Percentiles rank a stretch among this genome's conserved stretches.
Evolutionary conservation across 2,113 vertebrate genomes (phyloP).

Genomic region (Platysteira castanea): DNA sequence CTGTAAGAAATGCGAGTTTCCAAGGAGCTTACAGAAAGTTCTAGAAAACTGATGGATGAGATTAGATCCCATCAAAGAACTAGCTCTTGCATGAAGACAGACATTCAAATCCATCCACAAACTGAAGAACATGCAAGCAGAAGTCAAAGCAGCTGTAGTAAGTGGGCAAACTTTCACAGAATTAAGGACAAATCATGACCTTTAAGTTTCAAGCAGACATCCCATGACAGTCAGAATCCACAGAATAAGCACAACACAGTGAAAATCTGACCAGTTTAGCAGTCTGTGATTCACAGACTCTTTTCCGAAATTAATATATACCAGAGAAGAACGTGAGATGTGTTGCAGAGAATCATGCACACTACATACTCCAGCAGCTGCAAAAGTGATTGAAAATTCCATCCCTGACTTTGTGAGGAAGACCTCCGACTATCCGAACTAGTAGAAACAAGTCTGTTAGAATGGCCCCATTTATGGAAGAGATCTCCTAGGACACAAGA

Average conservation of each 20-base stretch:
- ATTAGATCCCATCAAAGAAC: background rate
- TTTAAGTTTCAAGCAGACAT: background rate
- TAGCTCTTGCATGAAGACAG: background rate
- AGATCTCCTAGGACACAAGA: background rate
- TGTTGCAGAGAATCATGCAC: background rate
- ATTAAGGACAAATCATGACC: background rate
- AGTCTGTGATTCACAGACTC: background rate
- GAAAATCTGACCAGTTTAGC: background rate
- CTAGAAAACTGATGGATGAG: background rate
- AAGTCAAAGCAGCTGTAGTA: background rate
- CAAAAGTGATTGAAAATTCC: background rate
- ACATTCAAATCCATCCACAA: background rate
- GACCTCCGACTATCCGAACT: fast-evolving
- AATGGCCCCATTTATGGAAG: background rate
- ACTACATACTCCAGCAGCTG: background rate
- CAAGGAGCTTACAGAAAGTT: background rate
- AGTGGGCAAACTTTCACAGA: background rate
- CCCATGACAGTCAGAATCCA: background rate
- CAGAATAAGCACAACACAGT: background rate
- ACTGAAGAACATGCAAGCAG: background rate
- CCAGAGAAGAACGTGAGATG: background rate
- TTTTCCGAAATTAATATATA: background rate
- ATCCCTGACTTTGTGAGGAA: background rate
- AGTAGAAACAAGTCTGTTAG: background rate
- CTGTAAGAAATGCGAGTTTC: background rate